phyloP scores from a whole-genome alignment of 2,113 vertebrate species.

The Noturus placidus region DNA sequence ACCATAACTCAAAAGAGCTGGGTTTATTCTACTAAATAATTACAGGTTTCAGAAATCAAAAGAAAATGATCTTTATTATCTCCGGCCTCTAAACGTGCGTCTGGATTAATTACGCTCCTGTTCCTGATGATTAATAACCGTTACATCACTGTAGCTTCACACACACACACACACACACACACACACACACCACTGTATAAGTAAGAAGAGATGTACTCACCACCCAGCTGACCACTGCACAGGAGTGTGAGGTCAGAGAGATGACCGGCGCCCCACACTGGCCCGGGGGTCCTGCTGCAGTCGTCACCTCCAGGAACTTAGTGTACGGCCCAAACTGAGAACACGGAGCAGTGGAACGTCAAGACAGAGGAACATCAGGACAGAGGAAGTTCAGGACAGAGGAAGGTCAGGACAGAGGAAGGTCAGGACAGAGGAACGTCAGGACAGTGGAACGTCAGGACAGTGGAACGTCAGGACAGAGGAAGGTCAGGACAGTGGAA shows the following conservation, averaged over 20 bases:
- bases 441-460: background rate
- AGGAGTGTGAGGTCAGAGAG: slow-evolving; percentile 81
- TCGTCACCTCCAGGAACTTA: slow-evolving; percentile 83
- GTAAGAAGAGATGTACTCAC: slow-evolving; percentile 70
- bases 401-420: too few species aligned
- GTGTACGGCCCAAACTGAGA: slow-evolving; percentile 85
- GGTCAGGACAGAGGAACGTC: background rate
- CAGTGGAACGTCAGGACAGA: too few species aligned
- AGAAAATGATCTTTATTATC: background rate
- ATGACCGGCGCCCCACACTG: slow-evolving; percentile 86
- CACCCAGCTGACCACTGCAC: slow-evolving; percentile 89
- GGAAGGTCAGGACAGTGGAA: background rate
- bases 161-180: background rate
- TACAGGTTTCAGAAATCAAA: background rate
- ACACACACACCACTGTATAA: background rate
- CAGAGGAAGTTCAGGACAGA: background rate
- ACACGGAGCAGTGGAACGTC: too few species aligned
- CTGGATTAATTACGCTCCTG: background rate
- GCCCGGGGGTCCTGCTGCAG: slow-evolving; percentile 87
- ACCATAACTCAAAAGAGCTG: too few species aligned
- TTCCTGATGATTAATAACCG: background rate
- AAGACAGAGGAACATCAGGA: background rate
- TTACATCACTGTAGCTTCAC: background rate
- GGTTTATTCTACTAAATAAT: background rate
- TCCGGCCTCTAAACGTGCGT: background rate